A percentile compares a stretch with the other conserved stretches of the same genome.
Conservation (phyloP, 2,888 invertebrate genomes). For the Acleris cristana region DNA sequence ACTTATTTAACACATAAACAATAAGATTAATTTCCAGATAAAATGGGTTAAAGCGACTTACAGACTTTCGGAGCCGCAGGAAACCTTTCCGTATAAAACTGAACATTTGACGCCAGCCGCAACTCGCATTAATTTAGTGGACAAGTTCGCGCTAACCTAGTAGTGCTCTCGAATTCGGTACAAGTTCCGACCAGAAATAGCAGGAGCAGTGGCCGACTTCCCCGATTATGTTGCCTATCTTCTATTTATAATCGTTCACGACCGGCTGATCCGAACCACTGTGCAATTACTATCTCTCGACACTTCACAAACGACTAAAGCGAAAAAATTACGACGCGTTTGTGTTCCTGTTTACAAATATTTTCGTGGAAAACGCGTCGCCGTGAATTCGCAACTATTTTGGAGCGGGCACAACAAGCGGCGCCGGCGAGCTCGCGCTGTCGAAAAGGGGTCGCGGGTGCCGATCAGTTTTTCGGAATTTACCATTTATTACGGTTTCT, state of each 20-base stretch:
- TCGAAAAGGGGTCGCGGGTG: constrained; percentile 38
- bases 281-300: constrained; percentile 59
- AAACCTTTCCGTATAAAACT: constrained; percentile 52
- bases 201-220: constrained; percentile 71
- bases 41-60: constrained; percentile 41
- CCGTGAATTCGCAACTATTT: constrained; percentile 52
- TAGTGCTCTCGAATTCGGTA: constrained; percentile 68
- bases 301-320: constrained; percentile 57
- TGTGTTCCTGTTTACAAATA: constrained; percentile 53
- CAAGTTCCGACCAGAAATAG: constrained; percentile 72
- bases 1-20: constrained; percentile 5
- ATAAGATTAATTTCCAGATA: constrained; percentile 11
- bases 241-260: constrained; percentile 69
- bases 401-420: constrained; percentile 57
- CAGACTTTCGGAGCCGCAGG: constrained; percentile 44
- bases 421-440: constrained; percentile 35
- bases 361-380: constrained; percentile 42
- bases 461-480: constrained; percentile 26
- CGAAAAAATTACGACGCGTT: constrained; percentile 48
- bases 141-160: constrained; percentile 56
- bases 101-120: constrained; percentile 58
- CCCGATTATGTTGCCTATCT: constrained; percentile 64
- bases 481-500: constrained; percentile 23
- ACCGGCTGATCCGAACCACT: constrained; percentile 60
- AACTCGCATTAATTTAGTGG: constrained; percentile 56